Percentiles rank a stretch among this genome's conserved stretches.
phyloP scores from a whole-genome alignment of 2,888 invertebrate genomes.

The Cheilosia urbana region DNA sequence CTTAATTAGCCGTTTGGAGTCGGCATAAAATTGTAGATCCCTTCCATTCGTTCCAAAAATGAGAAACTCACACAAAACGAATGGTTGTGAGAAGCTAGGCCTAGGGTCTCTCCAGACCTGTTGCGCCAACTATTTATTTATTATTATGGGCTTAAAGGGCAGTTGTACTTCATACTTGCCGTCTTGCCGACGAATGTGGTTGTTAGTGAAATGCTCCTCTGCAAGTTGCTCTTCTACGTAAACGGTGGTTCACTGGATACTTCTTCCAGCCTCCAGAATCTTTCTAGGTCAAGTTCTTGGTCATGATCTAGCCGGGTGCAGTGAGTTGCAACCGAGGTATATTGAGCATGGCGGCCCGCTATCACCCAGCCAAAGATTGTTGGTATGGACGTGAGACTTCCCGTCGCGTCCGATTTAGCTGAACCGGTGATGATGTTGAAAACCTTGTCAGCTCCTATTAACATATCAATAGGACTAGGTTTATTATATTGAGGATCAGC shows the following conservation, averaged over 20 bases:
- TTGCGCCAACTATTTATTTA: no score
- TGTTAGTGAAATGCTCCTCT: constrained; percentile 14
- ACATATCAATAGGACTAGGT: constrained; percentile 3
- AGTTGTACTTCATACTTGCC: constrained; percentile 21
- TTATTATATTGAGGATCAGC: constrained; percentile 16
- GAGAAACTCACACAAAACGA: no score
- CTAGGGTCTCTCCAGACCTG: no score
- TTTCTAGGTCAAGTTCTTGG: constrained; percentile 11
- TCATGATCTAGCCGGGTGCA: constrained; percentile 2
- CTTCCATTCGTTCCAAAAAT: no score
- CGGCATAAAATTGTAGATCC: no score
- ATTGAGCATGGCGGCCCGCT: background rate
- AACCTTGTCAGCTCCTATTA: no score
- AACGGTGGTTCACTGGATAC: background rate
- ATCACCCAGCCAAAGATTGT: constrained; percentile 23
- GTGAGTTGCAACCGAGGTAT: background rate
- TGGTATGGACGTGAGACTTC: background rate
- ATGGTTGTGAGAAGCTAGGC: no score
- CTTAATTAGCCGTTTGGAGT: no score
- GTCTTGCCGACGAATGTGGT: constrained; percentile 1
- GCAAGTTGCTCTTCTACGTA: constrained; percentile 31
- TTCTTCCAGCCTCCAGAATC: constrained; percentile 11
- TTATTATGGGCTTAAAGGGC: no score
- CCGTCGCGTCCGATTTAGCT: background rate
- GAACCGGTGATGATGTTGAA: constrained; percentile 11